Conservation (phyloP, 2,113 vertebrate species). For the Nestor notabilis region DNA sequence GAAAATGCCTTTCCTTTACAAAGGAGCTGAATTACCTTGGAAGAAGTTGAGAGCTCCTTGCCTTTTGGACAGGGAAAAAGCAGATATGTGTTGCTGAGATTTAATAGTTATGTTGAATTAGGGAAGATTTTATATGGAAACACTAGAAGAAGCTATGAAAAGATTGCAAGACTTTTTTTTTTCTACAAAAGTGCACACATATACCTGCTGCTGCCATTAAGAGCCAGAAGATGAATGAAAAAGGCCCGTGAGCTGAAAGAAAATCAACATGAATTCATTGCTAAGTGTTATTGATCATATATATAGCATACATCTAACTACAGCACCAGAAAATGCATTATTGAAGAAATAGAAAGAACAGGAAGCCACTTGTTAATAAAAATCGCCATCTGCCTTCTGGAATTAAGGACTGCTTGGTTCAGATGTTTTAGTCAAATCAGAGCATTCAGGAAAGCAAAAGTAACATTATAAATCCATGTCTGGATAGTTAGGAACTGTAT, state of each 20-base stretch:
- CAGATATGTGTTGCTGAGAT: background rate
- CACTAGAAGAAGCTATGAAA: background rate
- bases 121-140: constrained; percentile 1
- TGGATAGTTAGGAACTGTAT: background rate
- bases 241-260: constrained; percentile 14
- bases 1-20: constrained; percentile 10
- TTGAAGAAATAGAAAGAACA: background rate
- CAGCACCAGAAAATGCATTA: background rate
- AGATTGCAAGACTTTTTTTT: background rate
- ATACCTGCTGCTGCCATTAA: constrained; percentile 25
- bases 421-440: background rate
- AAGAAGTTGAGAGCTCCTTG: background rate
- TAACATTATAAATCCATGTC: background rate
- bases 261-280: constrained; percentile 51
- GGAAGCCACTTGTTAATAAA: constrained; percentile 37
- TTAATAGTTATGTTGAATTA: background rate
- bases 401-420: background rate
- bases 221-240: constrained; percentile 30
- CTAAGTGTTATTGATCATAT: background rate
- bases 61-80: background rate
- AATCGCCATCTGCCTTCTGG: background rate
- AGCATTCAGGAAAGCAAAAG: background rate
- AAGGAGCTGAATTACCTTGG: background rate
- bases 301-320: background rate
- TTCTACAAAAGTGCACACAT: background rate